Base-by-base conservation (phyloP, 2,113 vertebrate species). In the Pavo muticus region DNA sequence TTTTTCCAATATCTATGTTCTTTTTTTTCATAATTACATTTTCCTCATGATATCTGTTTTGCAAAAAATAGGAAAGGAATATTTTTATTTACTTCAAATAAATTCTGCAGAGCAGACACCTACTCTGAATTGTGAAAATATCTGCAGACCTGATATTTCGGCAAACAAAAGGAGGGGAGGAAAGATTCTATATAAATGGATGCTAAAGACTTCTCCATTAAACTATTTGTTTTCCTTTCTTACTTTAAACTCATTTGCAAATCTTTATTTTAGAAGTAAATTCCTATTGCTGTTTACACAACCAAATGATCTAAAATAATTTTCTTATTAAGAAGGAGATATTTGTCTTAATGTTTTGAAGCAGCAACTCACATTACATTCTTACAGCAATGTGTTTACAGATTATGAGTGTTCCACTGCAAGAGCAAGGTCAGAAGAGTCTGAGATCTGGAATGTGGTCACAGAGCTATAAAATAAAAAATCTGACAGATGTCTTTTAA, bases 351-450 rank as follows among this genome's bases (percentile, higher is more conserved):
- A 37, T 39, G 15, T 45, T 90, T 88, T 12, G 59, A 91, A 83
- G 3, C 21, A 18, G 16, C n/a, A 6, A 44, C 4, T 39, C 9
- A 32, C 3, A 71, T 47, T 8, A 47, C 57, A 71, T 86, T 88
- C 19, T 59, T 72, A 54, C 2, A 64, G 0, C 4, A 30, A 3
- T 25, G 30, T 44, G 3, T 2, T 57, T 74, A 30, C 14, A 8
- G 8, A 60, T 11, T 56, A 8, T 37, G n/a, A 65, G 9, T 52
- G 9, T 35, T 63, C 61, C 17, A 59, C 42, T 40, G 21, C 23
- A 39, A 57, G 4, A 68, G 3, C 19, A 68, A 78, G 12, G 40
- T 30, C 42, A 45, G 65, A 68, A 61, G 35, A 82, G 74, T 74
- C 18, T 57, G 52, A 42, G 30, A 6, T 8, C 9, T 63, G 35